A percentile compares a stretch with the other conserved stretches of the same genome.
Evolutionary conservation across 2,888 invertebrate genomes (phyloP).

Genomic region (Cataglyphis rosenhaueri): DNA sequence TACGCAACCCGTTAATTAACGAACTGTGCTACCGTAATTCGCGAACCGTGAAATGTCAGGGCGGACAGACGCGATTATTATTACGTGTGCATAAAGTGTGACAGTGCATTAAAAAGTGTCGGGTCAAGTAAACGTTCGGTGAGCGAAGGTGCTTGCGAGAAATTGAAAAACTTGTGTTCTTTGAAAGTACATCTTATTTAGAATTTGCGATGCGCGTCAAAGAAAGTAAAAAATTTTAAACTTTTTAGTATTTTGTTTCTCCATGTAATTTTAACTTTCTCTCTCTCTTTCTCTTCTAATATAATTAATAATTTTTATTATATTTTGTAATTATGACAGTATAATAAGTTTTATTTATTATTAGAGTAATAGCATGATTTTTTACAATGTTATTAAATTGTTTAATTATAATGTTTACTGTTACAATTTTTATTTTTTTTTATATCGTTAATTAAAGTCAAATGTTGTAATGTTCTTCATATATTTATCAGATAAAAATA

Average conservation of each 20-base stretch:
- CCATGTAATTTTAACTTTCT: background rate
- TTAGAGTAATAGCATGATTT: background rate
- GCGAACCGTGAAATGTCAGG: constrained; percentile 67
- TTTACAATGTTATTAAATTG: background rate
- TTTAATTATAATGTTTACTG: background rate
- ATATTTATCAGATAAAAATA: too few relatives aligned
- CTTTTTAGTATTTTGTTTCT: background rate
- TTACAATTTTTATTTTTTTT: too few relatives aligned
- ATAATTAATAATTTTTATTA: background rate
- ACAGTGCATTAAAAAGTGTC: background rate
- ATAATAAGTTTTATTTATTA: background rate
- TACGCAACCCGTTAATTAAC: constrained; percentile 46
- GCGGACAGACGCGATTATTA: constrained; percentile 13
- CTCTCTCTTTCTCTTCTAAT: background rate
- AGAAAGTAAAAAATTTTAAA: background rate
- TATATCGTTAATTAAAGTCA: too few relatives aligned
- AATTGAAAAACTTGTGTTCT: constrained; percentile 7
- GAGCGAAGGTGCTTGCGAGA: constrained; percentile 9
- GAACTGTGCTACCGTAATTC: constrained; percentile 53
- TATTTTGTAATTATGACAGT: background rate
- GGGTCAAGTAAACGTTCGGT: background rate
- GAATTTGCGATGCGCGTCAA: background rate
- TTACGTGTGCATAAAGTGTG: background rate
- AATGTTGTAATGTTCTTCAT: too few relatives aligned
- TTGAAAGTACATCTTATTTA: background rate